phyloP scores from a whole-genome alignment of 2,113 vertebrate genomes.

The Odocoileus virginianus region DNA sequence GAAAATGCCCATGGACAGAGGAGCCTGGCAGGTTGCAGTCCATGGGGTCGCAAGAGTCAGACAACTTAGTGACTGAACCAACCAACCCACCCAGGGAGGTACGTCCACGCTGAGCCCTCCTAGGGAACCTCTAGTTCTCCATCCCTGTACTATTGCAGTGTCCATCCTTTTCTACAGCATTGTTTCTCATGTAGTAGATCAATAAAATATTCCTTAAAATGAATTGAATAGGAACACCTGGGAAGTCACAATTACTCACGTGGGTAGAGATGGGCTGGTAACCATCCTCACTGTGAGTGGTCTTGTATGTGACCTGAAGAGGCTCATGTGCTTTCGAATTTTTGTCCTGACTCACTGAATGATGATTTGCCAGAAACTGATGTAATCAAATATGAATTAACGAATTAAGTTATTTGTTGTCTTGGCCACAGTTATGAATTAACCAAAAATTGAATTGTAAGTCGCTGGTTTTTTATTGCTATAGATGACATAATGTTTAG shows the following conservation, averaged over 20 bases:
- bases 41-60: background rate
- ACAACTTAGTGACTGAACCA: background rate
- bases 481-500: background rate
- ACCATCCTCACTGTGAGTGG: background rate
- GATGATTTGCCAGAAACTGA: conserved; percentile 39
- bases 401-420: conserved; percentile 5
- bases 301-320: background rate
- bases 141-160: background rate
- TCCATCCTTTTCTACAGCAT: background rate
- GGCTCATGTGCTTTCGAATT: background rate
- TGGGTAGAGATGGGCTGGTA: background rate
- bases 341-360: background rate
- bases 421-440: conserved; percentile 26
- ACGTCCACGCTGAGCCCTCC: rapidly evolving
- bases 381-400: conserved; percentile 48
- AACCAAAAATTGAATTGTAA: background rate
- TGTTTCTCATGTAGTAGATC: background rate
- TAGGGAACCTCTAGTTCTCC: rapidly evolving
- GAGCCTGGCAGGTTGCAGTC: background rate
- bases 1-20: background rate
- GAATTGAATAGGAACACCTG: background rate
- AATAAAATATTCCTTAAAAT: background rate
- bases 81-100: background rate
- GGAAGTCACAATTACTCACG: background rate
- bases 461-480: background rate